Evolutionary conservation across 2,888 invertebrate genomes (phyloP), one percentile per base, ranked within the genome.

Genomic region (Lasioglossum lativentre): DNA sequence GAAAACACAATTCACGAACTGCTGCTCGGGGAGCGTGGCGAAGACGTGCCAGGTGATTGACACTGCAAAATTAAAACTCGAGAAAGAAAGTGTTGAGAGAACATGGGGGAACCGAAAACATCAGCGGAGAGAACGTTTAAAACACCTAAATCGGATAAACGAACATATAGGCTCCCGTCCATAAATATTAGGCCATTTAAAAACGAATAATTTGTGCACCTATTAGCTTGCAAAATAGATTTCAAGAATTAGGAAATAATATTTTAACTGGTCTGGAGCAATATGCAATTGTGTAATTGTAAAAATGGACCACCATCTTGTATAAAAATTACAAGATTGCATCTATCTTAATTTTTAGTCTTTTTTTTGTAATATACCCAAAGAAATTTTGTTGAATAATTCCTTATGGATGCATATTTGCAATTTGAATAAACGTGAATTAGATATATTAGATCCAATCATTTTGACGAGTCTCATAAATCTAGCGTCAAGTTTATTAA

Each of bases 1-100:
- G 59, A 59, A 59, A 59, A 59, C 59, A 59, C 59, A 59, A 59
- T 59, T 59, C 59, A 27, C 6, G 59, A 30, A 59, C 59, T 59
- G 59, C 27, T 59, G 23, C 27, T 27, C 27, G 5, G 59, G n/a
- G 27, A 59, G 59, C 59, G 16, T 27, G 59, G 59, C 59, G n/a
- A 27, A 59, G 27, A 59, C 59, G 59, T 16, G 59, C 59, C 59
- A 14, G 16, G 59, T 5, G 59, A 59, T 59, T 59, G 59, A 59
- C 59, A 59, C 16, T 59, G 27, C 59, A 30, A 27, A 59, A 59
- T 59, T 59, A 59, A 59, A 59, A 59, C 27, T 59, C 59, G 27
- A 27, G 59, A 27, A 27, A 6, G 59, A 27, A 27, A 59, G 59
- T 19, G 52, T 52, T 52, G 52, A 52, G 52, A 23, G 23, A 23